Evolutionary conservation across 2,113 vertebrate genomes (phyloP).

Genomic region (Eclectus roratus): DNA sequence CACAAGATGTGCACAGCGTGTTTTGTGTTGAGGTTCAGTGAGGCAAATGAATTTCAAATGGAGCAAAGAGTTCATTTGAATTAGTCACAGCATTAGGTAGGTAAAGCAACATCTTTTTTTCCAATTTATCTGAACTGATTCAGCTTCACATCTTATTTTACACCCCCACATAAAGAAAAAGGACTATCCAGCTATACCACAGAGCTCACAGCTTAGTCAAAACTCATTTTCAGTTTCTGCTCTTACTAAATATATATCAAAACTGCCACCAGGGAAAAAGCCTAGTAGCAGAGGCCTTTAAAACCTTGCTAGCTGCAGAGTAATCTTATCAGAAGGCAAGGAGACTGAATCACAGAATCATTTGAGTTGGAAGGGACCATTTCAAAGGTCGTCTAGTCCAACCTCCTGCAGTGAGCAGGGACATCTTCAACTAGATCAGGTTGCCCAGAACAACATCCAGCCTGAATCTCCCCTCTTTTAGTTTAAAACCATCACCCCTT

Average conservation of each 20-base stretch:
- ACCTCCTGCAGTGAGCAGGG: not conserved
- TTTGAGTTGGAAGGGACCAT: not conserved
- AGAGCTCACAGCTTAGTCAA: not conserved
- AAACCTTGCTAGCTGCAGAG: not conserved
- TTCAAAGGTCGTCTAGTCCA: not conserved
- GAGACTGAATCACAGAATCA: not conserved
- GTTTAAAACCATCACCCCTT: not conserved
- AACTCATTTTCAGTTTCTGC: not conserved
- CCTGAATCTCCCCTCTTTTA: not conserved
- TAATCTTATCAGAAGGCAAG: not conserved
- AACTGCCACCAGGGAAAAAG: not conserved
- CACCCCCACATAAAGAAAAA: not conserved
- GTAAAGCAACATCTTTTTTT: not conserved
- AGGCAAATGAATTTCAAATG: not conserved
- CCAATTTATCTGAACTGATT: not conserved
- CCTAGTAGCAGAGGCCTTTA: not conserved
- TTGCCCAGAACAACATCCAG: not conserved
- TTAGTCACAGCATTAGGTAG: not conserved
- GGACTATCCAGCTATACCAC: not conserved
- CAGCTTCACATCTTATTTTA: not conserved
- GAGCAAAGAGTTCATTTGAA: not conserved
- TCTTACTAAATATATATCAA: not conserved
- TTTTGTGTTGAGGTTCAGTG: not conserved
- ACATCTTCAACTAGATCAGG: not conserved
- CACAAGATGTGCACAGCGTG: not conserved